phyloP scores from a whole-genome alignment of 2,888 invertebrate genomes.

The Chaetoderma sp. region DNA sequence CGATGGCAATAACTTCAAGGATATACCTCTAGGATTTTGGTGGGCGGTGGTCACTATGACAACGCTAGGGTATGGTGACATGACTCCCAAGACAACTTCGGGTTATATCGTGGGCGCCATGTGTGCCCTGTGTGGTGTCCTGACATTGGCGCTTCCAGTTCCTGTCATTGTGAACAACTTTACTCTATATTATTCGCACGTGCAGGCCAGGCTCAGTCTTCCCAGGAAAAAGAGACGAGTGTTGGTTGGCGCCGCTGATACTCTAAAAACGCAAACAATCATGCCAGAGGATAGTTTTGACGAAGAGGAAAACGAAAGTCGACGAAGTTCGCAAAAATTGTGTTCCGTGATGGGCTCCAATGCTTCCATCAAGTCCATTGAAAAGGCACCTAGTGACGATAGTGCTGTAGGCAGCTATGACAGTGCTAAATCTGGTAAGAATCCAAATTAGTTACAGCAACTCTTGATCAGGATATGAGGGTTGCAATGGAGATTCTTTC shows the following conservation, averaged over 20 bases:
- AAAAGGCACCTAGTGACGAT: slow-evolving; percentile 46
- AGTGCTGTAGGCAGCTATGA: slow-evolving; percentile 48
- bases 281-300: slow-evolving; percentile 3
- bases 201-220: slow-evolving; percentile 63
- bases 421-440: no score
- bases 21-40: slow-evolving; percentile 71
- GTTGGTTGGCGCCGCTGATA: slow-evolving; percentile 62
- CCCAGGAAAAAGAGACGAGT: slow-evolving; percentile 60
- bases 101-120: slow-evolving; percentile 64
- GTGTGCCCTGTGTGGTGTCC: slow-evolving; percentile 63
- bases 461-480: no score
- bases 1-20: slow-evolving; percentile 58
- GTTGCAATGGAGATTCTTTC: no score
- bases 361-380: slow-evolving; percentile 16
- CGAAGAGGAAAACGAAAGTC: background rate
- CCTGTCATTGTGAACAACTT: slow-evolving; percentile 68
- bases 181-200: slow-evolving; percentile 66
- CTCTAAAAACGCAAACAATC: slow-evolving; percentile 45
- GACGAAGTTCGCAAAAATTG: no score
- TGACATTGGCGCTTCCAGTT: slow-evolving; percentile 65
- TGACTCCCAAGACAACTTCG: slow-evolving; percentile 57
- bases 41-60: slow-evolving; percentile 70
- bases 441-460: no score
- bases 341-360: no score
- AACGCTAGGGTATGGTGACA: slow-evolving; percentile 67